Base-by-base conservation (phyloP, 2,113 vertebrate genomes). In the Tenebrosternarchus preto region DNA sequence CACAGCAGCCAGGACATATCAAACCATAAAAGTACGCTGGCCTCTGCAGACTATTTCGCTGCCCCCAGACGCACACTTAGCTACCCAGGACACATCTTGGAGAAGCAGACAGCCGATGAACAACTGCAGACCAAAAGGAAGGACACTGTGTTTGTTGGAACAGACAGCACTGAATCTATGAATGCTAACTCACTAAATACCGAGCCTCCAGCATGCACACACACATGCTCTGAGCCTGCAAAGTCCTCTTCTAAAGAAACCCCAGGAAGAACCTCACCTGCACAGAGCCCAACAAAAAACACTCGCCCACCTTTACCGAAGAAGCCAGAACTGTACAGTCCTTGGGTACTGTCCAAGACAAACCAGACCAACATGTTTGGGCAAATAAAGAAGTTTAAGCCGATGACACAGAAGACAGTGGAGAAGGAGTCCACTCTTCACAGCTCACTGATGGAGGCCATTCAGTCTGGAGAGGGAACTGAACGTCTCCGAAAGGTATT, bases 361-460 rank as follows among this genome's bases (percentile, higher is more conserved):
- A 82, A 72, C n/a, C 76, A 85, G 2, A 79, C 84, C 17, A 89
- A 88, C 50, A 83, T 96, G 78, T 99, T 98, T 8, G 98, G 97
- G 43, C 95, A 96, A 9, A 93, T 97, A 83, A 95, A 94, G 82
- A 98, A 94, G 85, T 96, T 98, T 88, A 94, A 89, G 60, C 95
- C 96, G 1, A 87, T 99, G 0, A 33, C 94, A 75, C 92, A 91
- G 81, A 95, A 89, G 86, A 93, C 95, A 0, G 50, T 93, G 67
- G 94, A 95, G 15, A 95, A 94, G 87, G 95, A 98, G 12, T 92
- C 89, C 0, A 95, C 93, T 2, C 86, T 98, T 64, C 98, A 99
- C 88, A 94, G 92, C 61, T 92, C 91, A 29, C 92, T 98, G 46
- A 99, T 99, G 97, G 95, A 95, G 83, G 95, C 96, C 36, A 98